Evolutionary conservation across 2,888 invertebrate genomes (phyloP).

Genomic region (Rhodophaea formosa): DNA sequence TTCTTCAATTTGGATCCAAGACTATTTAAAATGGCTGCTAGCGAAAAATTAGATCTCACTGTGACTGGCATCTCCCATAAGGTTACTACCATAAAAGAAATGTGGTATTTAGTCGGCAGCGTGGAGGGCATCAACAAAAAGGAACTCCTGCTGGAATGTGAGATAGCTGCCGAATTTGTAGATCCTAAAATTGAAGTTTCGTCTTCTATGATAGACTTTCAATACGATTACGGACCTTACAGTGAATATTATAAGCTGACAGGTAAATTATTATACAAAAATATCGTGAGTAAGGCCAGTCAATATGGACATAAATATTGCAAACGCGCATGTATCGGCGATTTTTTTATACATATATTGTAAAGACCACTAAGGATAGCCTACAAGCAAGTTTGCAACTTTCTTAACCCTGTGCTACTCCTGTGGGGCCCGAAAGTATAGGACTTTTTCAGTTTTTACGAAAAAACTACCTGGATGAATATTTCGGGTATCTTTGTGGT

Average conservation of each 20-base stretch:
- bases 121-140: slow-evolving; percentile 78
- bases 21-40: slow-evolving; percentile 65
- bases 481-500: too few species aligned
- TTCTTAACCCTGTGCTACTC: too few species aligned
- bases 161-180: slow-evolving; percentile 78
- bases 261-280: slow-evolving; percentile 44
- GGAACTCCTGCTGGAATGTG: slow-evolving; percentile 73
- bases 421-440: too few species aligned
- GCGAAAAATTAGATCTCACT: slow-evolving; percentile 63
- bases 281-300: not conserved
- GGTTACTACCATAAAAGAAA: slow-evolving; percentile 70
- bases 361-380: too few species aligned
- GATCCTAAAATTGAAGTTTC: slow-evolving; percentile 80
- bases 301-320: too few species aligned
- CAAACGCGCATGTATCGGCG: too few species aligned
- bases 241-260: slow-evolving; percentile 68
- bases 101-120: slow-evolving; percentile 81
- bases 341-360: too few species aligned
- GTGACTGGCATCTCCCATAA: slow-evolving; percentile 62
- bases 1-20: slow-evolving; percentile 73
- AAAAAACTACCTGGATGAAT: too few species aligned
- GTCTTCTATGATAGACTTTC: slow-evolving; percentile 70
- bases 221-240: slow-evolving; percentile 70
- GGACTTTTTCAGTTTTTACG: too few species aligned
- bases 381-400: too few species aligned